Conservation (phyloP, 2,113 vertebrate genomes). For the Vimba vimba region DNA sequence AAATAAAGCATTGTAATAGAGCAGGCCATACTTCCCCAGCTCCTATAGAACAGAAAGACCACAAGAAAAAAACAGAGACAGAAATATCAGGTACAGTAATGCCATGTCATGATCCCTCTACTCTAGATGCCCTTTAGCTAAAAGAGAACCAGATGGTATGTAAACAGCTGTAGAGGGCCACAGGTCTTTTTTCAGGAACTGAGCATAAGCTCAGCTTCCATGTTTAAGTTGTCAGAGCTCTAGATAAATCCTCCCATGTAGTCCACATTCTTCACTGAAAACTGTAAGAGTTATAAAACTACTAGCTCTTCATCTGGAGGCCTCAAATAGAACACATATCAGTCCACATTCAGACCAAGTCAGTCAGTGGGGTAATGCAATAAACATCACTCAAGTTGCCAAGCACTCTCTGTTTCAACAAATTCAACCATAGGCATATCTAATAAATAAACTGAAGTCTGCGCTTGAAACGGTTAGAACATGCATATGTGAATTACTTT, state of each 20-base stretch:
- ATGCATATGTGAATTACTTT: background rate
- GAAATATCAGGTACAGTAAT: background rate
- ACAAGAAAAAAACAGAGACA: constrained; percentile 10
- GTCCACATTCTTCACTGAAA: background rate
- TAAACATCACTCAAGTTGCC: background rate
- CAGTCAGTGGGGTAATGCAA: constrained; percentile 7
- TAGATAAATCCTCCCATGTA: background rate
- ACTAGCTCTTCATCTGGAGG: background rate
- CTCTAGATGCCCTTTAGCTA: background rate
- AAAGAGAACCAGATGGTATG: constrained; percentile 22
- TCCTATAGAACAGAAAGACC: constrained; percentile 75
- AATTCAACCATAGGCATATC: background rate
- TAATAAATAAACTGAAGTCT: background rate
- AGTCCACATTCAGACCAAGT: background rate
- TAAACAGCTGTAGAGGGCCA: background rate
- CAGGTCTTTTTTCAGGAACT: background rate
- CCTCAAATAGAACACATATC: constrained; percentile 11
- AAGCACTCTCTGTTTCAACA: background rate
- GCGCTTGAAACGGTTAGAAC: background rate
- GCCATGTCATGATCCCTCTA: background rate
- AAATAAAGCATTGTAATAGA: constrained; percentile 97
- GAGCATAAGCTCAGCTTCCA: background rate
- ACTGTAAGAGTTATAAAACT: background rate
- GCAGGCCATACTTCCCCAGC: constrained; percentile 93
- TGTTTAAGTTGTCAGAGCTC: background rate